Percentiles rank a stretch among this genome's conserved stretches.
Conservation (phyloP, 2,888 invertebrate species). For the Thysanoteuthis rhombus region DNA sequence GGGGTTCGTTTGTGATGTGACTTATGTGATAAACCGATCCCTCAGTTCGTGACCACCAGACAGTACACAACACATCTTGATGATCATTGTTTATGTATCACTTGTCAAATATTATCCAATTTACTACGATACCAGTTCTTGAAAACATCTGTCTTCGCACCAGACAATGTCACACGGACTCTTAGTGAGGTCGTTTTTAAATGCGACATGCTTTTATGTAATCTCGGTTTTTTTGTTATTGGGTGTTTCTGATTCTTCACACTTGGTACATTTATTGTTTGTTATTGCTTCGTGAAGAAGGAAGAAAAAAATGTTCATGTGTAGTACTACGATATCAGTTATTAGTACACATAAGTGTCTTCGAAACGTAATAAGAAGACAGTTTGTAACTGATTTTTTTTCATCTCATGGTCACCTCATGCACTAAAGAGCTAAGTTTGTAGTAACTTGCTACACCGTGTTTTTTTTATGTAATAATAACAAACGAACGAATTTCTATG, state of each 20-base stretch:
- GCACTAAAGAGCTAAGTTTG: too few species aligned
- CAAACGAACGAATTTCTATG: too few species aligned
- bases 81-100: background rate
- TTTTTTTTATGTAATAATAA: too few species aligned
- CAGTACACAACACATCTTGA: background rate
- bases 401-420: background rate
- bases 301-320: too few species aligned
- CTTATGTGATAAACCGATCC: background rate
- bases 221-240: background rate
- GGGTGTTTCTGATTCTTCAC: background rate
- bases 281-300: background rate
- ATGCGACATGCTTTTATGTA: background rate
- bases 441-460: too few species aligned
- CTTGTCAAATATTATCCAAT: background rate
- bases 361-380: background rate
- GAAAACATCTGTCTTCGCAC: background rate
- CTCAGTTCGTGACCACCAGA: background rate
- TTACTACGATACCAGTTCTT: background rate
- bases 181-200: background rate
- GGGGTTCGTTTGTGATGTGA: background rate
- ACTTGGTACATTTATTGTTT: background rate
- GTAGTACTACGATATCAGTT: background rate
- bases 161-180: background rate
- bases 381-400: background rate
- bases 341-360: background rate